Evolutionary conservation across 2,797 vertebrate genomes (phyloP), one percentile per base, ranked within the genome.

Genomic region (Mionectes olivaceus): DNA sequence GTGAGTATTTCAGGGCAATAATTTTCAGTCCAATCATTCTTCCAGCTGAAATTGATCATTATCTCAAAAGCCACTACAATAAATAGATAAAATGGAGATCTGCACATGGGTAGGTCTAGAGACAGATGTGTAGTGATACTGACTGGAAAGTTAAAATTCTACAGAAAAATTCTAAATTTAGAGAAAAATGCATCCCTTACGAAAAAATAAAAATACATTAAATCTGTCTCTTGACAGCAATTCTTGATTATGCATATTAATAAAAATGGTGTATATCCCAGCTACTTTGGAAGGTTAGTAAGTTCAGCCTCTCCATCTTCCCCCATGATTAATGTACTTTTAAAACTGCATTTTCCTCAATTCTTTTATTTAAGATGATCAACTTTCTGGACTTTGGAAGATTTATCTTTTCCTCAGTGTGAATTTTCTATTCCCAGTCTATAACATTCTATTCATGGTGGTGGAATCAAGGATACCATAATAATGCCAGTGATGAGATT

Each of bases 341-440:
- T 77, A 83, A 93, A 86, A 78, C 17, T 33, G 35, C 39, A 78
- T n/a, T 86, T 78, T 79, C 23, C 39, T 87, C 77, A 84, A 50
- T 73, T 76, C n/a, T 60, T 11, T 52, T 73, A 19, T 69, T 92
- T 70, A 83, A 88, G 74, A 85, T 85, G 52, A 75, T 49, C 90
- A 90, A 70, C 15, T 81, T 94, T 44, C 73, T 71, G 70, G 65
- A 81, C 24, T 65, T 21, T 30, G 32, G 39, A 77, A 91, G 47
- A 87, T 74, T 80, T 67, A 61, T 90, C 55, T 76, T 82, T 67
- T 69, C 11, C 21, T 93, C 28, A 9, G n/a, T 55, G 30, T 49
- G 50, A 73, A 65, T 94, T 87, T 89, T 70, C 63, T 41, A 16
- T 90, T 94, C 90, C 50, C 59, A 92, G 53, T 41, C 53, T 71